Percentiles rank a stretch among this genome's conserved stretches.
These are phyloP conservation scores for Sitta europaea DNA, from an alignment of 2,113 vertebrate species.

Conservation along the genomic window DNA sequence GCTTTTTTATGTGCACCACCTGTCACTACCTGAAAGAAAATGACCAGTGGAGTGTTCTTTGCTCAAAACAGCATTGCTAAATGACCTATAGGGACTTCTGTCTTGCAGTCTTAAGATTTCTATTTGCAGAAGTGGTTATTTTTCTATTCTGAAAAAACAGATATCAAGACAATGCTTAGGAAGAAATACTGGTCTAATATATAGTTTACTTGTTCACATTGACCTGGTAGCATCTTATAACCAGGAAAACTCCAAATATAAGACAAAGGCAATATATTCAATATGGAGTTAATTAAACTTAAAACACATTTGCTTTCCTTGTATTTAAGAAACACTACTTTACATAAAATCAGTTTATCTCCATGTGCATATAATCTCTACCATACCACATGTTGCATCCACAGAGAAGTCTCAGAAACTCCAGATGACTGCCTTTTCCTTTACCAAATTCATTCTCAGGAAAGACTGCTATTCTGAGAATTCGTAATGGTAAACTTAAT, in stretches of 20 bases:
- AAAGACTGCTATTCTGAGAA: background rate
- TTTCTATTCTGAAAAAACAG: background rate
- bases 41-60: background rate
- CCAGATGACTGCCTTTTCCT: background rate
- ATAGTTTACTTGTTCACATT: background rate
- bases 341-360: background rate
- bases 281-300: background rate
- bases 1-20: background rate
- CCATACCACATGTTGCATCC: background rate
- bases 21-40: background rate
- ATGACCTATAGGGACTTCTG: background rate
- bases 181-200: background rate
- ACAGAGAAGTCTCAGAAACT: background rate
- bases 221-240: background rate
- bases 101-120: background rate
- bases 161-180: background rate
- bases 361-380: background rate
- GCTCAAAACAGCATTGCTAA: background rate
- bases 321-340: background rate
- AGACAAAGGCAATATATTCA: background rate
- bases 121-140: background rate
- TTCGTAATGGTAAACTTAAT: background rate
- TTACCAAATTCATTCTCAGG: background rate
- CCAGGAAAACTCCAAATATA: background rate
- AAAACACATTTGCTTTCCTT: background rate